These are phyloP conservation scores for Syngnathus rostellatus DNA, from an alignment of 2,797 vertebrate species.

Conservation along the genomic window DNA sequence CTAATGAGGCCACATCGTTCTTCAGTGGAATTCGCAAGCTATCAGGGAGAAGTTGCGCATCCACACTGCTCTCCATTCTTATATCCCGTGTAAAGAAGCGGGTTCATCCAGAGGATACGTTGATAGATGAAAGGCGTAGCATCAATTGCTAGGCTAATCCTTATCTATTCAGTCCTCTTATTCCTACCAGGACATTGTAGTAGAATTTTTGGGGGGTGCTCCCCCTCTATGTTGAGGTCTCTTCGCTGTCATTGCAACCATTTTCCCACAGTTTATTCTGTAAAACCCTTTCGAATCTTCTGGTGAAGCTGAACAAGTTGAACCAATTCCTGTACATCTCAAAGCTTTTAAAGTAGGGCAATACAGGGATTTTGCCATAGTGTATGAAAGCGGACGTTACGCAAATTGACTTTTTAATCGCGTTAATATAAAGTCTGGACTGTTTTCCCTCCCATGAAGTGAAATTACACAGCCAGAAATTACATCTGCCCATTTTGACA, in stretches of 20 bases:
- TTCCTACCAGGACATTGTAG: constrained; percentile 22
- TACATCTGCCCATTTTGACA: neutral
- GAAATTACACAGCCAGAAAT: neutral
- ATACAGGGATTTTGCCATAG: neutral
- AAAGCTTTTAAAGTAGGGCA: constrained; percentile 5
- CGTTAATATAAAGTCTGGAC: neutral
- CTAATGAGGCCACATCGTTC: constrained; percentile 57
- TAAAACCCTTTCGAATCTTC: constrained; percentile 38
- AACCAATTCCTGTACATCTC: constrained; percentile 31
- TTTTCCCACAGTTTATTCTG: constrained; percentile 42
- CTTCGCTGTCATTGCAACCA: neutral
- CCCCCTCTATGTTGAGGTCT: constrained; percentile 22
- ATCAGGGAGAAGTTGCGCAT: constrained; percentile 48
- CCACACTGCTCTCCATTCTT: constrained; percentile 39
- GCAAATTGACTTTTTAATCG: no score
- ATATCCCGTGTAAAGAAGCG: constrained; percentile 37
- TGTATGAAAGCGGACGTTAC: no score
- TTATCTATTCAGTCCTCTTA: constrained; percentile 50
- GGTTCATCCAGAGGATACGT: constrained; percentile 63
- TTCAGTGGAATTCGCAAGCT: constrained; percentile 47
- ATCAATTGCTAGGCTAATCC: constrained; percentile 49
- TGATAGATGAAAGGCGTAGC: constrained; percentile 53
- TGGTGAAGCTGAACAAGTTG: constrained; percentile 25
- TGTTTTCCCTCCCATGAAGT: neutral
- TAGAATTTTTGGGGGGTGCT: constrained; percentile 24